A percentile compares a stretch with the other conserved stretches of the same genome.
These are phyloP conservation scores for Coryphaenoides rupestris DNA, from an alignment of 2,113 vertebrate species.

Conservation along the genomic window DNA sequence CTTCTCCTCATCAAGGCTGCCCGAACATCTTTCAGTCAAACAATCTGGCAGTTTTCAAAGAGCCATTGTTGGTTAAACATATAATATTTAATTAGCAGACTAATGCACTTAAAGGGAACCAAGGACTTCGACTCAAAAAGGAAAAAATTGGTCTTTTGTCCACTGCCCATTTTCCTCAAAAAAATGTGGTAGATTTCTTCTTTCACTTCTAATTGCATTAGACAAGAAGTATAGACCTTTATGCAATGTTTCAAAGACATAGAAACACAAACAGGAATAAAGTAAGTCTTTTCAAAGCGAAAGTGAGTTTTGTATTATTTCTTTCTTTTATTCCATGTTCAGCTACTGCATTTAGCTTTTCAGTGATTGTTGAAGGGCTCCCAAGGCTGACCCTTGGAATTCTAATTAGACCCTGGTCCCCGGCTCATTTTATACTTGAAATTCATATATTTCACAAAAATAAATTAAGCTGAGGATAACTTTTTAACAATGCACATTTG, in stretches of 20 bases:
- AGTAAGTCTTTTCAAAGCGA: slow-evolving; percentile 40
- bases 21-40: slow-evolving; percentile 57
- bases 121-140: slow-evolving; percentile 64
- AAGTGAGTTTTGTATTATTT: slow-evolving; percentile 16
- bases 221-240: slow-evolving; percentile 63
- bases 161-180: slow-evolving; percentile 57
- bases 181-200: slow-evolving; percentile 49
- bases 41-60: slow-evolving; percentile 62
- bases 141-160: slow-evolving; percentile 66
- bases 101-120: slow-evolving; percentile 63
- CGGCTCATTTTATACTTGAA: not conserved
- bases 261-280: slow-evolving; percentile 42
- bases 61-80: slow-evolving; percentile 59
- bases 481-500: not conserved
- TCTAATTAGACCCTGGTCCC: slow-evolving; percentile 26
- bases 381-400: slow-evolving; percentile 54
- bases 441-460: not conserved
- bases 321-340: slow-evolving; percentile 47
- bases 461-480: not conserved
- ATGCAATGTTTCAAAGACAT: slow-evolving; percentile 59
- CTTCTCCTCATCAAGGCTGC: slow-evolving; percentile 63
- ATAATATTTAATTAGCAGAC: slow-evolving; percentile 72
- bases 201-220: slow-evolving; percentile 57
- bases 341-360: slow-evolving; percentile 44
- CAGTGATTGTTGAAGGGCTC: slow-evolving; percentile 44